Evolutionary conservation across 2,113 vertebrate species (phyloP).

Genomic region (Ceuthmochares aereus): DNA sequence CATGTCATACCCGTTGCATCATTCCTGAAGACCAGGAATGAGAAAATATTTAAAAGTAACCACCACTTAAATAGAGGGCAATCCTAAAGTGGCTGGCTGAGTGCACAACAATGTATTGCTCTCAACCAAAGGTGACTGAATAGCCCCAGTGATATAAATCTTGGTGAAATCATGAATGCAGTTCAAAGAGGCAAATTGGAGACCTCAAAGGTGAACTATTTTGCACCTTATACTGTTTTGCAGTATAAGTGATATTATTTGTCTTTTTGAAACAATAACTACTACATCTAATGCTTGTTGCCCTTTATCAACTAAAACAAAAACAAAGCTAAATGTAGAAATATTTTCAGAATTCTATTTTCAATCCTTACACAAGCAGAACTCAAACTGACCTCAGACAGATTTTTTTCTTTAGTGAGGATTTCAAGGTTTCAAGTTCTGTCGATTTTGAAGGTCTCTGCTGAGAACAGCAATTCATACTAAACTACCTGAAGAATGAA

Average conservation of each 20-base stretch:
- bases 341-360: not conserved
- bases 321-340: not conserved
- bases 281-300: not conserved
- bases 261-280: not conserved
- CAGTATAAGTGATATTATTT: not conserved
- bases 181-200: not conserved
- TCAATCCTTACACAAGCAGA: not conserved
- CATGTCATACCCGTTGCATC: not conserved
- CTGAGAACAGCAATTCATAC: not conserved
- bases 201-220: not conserved
- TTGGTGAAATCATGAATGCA: not conserved
- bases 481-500: conserved; percentile 35
- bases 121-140: not conserved
- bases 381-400: not conserved
- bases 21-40: not conserved
- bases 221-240: not conserved
- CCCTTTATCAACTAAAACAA: not conserved
- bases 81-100: not conserved
- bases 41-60: not conserved
- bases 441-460: not conserved
- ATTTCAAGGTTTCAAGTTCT: not conserved
- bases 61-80: not conserved
- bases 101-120: not conserved
- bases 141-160: not conserved
- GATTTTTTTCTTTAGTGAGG: not conserved